These are phyloP conservation scores for Diadumene lineata DNA, from an alignment of 92 coral and sea anemone genomes.

Conservation along the genomic window DNA sequence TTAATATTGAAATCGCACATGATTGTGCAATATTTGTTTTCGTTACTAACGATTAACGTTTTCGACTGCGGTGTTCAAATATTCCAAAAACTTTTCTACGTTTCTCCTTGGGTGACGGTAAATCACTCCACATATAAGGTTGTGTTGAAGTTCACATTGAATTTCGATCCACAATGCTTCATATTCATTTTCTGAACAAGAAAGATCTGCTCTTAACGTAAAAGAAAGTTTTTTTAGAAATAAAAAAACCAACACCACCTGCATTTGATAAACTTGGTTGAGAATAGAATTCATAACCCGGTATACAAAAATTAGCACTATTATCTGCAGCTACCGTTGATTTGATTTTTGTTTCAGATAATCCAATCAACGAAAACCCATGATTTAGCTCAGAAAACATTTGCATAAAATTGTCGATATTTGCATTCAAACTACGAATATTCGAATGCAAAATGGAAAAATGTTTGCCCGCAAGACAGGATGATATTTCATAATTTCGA, in stretches of 20 bases:
- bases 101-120: constrained; percentile 61
- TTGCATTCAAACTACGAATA: background rate
- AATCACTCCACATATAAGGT: constrained; percentile 47
- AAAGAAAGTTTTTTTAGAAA: constrained; percentile 20
- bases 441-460: background rate
- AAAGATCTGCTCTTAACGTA: constrained; percentile 30
- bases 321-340: background rate
- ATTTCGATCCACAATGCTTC: constrained; percentile 67
- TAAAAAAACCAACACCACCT: constrained; percentile 51
- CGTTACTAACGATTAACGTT: constrained; percentile 39
- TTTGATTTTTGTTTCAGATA: constrained; percentile 65
- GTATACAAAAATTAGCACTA: background rate
- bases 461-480: background rate
- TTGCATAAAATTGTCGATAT: background rate
- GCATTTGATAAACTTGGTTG: constrained; percentile 54
- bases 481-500: background rate
- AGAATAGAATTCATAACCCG: constrained; percentile 49
- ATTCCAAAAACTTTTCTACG: constrained; percentile 37
- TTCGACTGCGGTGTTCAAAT: constrained; percentile 39
- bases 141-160: constrained; percentile 39
- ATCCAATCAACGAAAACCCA: constrained; percentile 48
- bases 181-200: constrained; percentile 34
- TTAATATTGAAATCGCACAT: constrained; percentile 62
- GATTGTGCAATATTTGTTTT: constrained; percentile 45
- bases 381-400: background rate